A percentile compares a stretch with the other conserved stretches of the same genome.
Conservation (phyloP, 2,888 invertebrate species). For the Epinotia ramella region DNA sequence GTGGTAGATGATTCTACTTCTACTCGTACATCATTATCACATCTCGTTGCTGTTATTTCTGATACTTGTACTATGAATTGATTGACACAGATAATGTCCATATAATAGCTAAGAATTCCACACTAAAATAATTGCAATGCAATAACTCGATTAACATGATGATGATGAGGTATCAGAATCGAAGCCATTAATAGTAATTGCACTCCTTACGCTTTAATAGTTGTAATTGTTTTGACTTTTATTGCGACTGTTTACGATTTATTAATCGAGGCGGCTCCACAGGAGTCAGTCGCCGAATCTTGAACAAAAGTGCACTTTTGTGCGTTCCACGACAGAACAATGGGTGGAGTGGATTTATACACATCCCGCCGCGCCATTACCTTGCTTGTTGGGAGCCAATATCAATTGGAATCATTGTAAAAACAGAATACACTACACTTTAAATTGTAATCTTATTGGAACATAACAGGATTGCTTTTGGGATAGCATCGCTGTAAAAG, state of each 20-base stretch:
- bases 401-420: slow-evolving; percentile 16
- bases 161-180: slow-evolving; percentile 38
- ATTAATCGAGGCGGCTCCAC: slow-evolving; percentile 52
- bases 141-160: slow-evolving; percentile 23
- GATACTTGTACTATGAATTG: background rate
- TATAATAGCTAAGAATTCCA: background rate
- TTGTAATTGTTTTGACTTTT: slow-evolving; percentile 6
- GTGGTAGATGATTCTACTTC: background rate
- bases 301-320: slow-evolving; percentile 65
- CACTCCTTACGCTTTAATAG: slow-evolving; percentile 29
- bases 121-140: slow-evolving; percentile 17
- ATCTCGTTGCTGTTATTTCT: background rate
- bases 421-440: background rate
- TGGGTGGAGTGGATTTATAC: slow-evolving; percentile 72
- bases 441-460: background rate
- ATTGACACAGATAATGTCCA: background rate
- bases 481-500: background rate
- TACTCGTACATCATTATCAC: too few relatives aligned
- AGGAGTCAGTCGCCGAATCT: slow-evolving; percentile 55
- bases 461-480: slow-evolving; percentile 1
- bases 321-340: slow-evolving; percentile 72
- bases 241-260: slow-evolving; percentile 10
- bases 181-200: slow-evolving; percentile 46
- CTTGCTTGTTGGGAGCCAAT: slow-evolving; percentile 51
- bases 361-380: slow-evolving; percentile 66